Percentiles rank a stretch among this genome's conserved stretches.
phyloP scores from a whole-genome alignment of 2,797 vertebrate species.

The Sorex maritimensis region DNA sequence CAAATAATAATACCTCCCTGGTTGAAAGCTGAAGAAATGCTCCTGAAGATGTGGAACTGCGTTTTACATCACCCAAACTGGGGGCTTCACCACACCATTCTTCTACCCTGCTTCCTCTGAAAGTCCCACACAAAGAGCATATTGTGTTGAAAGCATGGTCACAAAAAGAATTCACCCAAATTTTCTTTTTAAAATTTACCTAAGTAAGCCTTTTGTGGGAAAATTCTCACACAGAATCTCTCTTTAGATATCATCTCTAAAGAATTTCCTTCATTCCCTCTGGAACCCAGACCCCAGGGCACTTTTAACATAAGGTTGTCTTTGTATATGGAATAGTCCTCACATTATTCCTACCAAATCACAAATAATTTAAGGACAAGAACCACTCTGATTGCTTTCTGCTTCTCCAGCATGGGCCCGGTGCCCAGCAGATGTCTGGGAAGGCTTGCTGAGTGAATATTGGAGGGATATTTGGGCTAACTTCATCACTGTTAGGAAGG shows the following conservation, averaged over 20 bases:
- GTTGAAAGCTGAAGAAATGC: constrained; percentile 16
- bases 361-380: neutral
- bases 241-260: neutral
- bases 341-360: neutral
- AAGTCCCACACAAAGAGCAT: neutral
- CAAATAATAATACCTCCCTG: neutral
- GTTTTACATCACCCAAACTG: neutral
- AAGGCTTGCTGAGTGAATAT: neutral
- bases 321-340: neutral
- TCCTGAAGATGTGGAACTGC: neutral
- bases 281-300: neutral
- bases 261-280: neutral
- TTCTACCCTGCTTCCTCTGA: neutral
- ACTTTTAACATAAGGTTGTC: neutral
- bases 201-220: neutral
- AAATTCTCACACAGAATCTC: neutral
- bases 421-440: neutral
- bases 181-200: constrained; percentile 54
- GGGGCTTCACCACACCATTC: neutral
- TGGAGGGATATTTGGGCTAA: neutral
- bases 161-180: constrained; percentile 20
- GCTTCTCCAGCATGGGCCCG: neutral
- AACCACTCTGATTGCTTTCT: constrained; percentile 3
- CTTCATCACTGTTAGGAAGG: constrained; percentile 22
- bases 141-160: neutral